Conservation (phyloP, 2,113 vertebrate genomes). For the Erythrolamprus reginae region DNA sequence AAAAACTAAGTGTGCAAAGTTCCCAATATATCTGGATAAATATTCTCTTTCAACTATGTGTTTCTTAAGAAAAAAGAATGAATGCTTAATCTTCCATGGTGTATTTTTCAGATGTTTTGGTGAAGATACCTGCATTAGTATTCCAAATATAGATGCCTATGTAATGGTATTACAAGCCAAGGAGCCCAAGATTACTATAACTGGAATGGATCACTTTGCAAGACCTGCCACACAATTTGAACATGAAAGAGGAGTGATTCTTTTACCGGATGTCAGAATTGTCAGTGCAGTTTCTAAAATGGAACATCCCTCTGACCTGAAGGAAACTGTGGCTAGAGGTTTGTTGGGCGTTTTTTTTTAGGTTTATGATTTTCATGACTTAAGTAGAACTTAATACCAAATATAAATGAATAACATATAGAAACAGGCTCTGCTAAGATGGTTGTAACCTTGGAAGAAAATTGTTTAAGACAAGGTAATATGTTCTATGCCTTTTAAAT, state of each 20-base stretch:
- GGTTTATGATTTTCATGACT: neutral
- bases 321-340: constrained; percentile 47
- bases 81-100: constrained; percentile 16
- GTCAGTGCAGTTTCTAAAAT: constrained; percentile 82
- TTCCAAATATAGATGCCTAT: constrained; percentile 88
- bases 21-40: neutral
- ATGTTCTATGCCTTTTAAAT: neutral
- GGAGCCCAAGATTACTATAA: constrained; percentile 90
- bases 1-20: neutral
- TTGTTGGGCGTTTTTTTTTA: constrained; percentile 4
- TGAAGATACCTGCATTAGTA: constrained; percentile 91
- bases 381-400: neutral
- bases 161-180: constrained; percentile 92
- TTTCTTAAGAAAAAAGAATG: constrained; percentile 12
- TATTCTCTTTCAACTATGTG: neutral
- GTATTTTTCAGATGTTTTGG: constrained; percentile 87
- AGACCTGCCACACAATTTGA: constrained; percentile 79
- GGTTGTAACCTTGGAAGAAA: neutral
- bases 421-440: neutral
- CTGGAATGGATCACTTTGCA: constrained; percentile 82
- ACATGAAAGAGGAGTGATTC: constrained; percentile 70
- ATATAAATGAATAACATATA: neutral
- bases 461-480: neutral
- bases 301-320: constrained; percentile 60
- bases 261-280: constrained; percentile 90